Conservation (phyloP, 2,113 vertebrate genomes). For the Oreochromis aureus region DNA sequence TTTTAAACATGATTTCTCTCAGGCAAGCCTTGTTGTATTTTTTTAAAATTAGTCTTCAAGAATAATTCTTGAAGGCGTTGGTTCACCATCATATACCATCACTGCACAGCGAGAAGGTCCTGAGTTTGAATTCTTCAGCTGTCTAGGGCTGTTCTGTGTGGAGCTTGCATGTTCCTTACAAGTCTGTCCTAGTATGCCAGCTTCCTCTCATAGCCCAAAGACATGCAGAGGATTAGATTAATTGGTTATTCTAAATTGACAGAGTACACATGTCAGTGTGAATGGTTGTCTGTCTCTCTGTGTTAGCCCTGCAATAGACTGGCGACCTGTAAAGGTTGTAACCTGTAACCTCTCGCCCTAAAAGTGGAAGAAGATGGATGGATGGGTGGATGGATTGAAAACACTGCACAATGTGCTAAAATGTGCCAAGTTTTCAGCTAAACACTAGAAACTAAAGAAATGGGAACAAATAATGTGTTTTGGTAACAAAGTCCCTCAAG, state of each 20-base stretch:
- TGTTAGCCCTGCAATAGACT: neutral
- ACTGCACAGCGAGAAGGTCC: neutral
- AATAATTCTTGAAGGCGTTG: neutral
- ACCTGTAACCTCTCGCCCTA: neutral
- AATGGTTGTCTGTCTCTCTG: neutral
- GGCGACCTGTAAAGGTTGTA: neutral
- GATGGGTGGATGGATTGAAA: neutral
- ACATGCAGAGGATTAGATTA: neutral
- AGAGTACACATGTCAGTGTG: neutral
- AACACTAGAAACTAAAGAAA: neutral
- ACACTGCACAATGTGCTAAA: neutral
- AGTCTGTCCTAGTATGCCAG: neutral
- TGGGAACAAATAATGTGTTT: neutral
- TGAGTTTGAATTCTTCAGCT: neutral
- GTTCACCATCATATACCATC: neutral
- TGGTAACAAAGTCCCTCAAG: accelerated
- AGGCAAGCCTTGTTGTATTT: accelerated
- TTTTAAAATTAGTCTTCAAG: accelerated
- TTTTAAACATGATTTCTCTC: neutral
- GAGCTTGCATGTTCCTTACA: neutral
- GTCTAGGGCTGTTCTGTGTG: neutral
- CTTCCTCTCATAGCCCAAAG: neutral
- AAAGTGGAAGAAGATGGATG: neutral
- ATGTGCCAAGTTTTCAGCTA: neutral
- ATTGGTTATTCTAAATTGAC: neutral